Percentiles rank a stretch among this genome's conserved stretches.
Conservation (phyloP, 1,140 invertebrate genomes). For the Drosophila equinoxialis region DNA sequence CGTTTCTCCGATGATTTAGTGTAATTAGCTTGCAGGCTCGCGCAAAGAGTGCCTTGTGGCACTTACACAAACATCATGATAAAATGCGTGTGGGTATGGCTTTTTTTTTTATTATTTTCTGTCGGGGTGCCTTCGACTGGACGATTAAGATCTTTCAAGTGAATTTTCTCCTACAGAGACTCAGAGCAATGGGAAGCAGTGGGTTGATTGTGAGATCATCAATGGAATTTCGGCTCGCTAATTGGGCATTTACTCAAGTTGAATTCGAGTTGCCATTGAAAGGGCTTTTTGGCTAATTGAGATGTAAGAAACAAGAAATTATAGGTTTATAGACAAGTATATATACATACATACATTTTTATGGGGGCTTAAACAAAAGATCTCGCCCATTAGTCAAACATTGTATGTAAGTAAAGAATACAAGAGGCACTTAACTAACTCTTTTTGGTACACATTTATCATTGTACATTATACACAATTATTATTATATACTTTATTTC, state of each 20-base stretch:
- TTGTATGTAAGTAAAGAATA: too few relatives aligned
- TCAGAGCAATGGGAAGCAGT: slow-evolving; percentile 38
- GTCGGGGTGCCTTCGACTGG: slow-evolving; percentile 24
- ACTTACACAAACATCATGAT: slow-evolving; percentile 5
- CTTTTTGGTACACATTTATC: too few relatives aligned
- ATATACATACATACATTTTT: neutral
- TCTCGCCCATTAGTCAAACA: too few relatives aligned
- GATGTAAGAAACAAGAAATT: slow-evolving; percentile 49
- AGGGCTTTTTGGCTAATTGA: slow-evolving; percentile 72
- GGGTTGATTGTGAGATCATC: slow-evolving; percentile 76
- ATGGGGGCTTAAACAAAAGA: slow-evolving; percentile 7
- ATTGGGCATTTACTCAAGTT: slow-evolving; percentile 36
- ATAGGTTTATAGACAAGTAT: slow-evolving; percentile 5
- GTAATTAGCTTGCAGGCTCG: slow-evolving; percentile 59
- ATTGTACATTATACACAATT: too few relatives aligned
- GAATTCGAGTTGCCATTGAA: slow-evolving; percentile 18
- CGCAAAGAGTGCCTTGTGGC: neutral
- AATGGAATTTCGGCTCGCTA: slow-evolving; percentile 42
- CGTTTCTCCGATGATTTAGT: slow-evolving; percentile 71
- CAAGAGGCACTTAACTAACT: too few relatives aligned
- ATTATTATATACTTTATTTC: too few relatives aligned
- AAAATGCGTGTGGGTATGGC: neutral
- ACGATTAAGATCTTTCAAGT: slow-evolving; percentile 72
- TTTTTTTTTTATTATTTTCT: slow-evolving; percentile 8
- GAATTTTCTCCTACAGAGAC: slow-evolving; percentile 28